A percentile compares a stretch with the other conserved stretches of the same genome.
Evolutionary conservation across 2,888 invertebrate species (phyloP).

Genomic region (Chrysolina oricalcia): DNA sequence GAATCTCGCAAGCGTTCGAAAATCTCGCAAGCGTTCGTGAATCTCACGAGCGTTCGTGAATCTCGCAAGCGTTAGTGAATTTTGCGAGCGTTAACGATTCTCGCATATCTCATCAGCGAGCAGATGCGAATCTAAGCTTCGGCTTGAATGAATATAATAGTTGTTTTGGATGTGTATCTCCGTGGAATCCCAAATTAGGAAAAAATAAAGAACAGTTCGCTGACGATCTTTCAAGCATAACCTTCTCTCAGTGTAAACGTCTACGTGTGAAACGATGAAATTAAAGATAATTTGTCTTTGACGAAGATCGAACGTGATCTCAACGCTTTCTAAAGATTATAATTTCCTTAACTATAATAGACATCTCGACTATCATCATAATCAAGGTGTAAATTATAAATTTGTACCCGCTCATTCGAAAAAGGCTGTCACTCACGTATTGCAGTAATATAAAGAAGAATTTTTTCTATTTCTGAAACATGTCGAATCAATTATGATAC

Average conservation of each 20-base stretch:
- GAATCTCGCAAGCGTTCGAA: no score
- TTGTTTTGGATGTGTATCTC: no score
- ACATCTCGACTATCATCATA: not conserved
- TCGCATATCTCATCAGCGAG: no score
- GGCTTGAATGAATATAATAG: no score
- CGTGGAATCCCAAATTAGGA: no score
- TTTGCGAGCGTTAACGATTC: no score
- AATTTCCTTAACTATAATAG: not conserved
- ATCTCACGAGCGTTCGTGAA: no score
- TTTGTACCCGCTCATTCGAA: not conserved
- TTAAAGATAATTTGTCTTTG: not conserved
- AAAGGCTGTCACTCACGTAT: not conserved
- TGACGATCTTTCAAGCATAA: no score
- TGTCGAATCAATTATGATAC: not conserved
- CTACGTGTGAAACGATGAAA: not conserved
- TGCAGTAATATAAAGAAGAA: not conserved
- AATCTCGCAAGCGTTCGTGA: no score
- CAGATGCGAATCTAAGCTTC: no score
- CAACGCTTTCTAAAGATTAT: not conserved
- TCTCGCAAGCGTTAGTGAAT: no score
- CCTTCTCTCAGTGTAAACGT: not conserved
- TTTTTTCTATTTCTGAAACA: not conserved
- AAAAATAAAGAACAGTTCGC: no score
- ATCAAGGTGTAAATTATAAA: constrained; percentile 7
- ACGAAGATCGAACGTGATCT: not conserved